phyloP scores from a whole-genome alignment of 2,888 invertebrate genomes.

The Dryobotodes eremita region DNA sequence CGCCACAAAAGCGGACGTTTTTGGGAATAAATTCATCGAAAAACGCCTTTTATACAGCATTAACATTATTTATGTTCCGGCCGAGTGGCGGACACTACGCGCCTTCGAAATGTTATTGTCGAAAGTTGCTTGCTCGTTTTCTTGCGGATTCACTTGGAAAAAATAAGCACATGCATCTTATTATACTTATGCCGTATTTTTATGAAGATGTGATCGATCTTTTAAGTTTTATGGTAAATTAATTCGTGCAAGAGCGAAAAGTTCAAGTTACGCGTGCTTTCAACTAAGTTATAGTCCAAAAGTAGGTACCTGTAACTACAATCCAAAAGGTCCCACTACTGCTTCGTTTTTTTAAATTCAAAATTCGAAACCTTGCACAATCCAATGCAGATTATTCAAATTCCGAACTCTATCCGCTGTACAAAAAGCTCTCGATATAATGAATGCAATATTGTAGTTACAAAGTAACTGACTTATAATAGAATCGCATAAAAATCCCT shows the following conservation, averaged over 20 bases:
- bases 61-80: conserved; percentile 86
- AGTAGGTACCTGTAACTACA: neutral
- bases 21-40: conserved; percentile 87
- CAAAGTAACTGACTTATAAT: conserved; percentile 63
- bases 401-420: conserved; percentile 40
- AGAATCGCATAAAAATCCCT: conserved; percentile 65
- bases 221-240: conserved; percentile 34
- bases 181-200: conserved; percentile 48
- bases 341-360: conserved; percentile 7
- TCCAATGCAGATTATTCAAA: conserved; percentile 48
- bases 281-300: neutral
- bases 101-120: conserved; percentile 68
- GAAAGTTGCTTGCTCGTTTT: conserved; percentile 62
- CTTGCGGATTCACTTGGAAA: conserved; percentile 54
- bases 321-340: neutral
- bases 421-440: conserved; percentile 58
- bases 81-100: conserved; percentile 67
- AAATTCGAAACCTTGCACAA: conserved; percentile 12
- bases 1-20: conserved; percentile 82
- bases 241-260: conserved; percentile 6
- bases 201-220: conserved; percentile 45
- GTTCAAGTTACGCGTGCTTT: neutral
- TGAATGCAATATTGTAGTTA: conserved; percentile 62
- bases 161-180: conserved; percentile 65
- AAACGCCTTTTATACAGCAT: conserved; percentile 86